A percentile compares a stretch with the other conserved stretches of the same genome.
Conservation (phyloP, 2,888 invertebrate genomes). For the Caprella mutica region DNA sequence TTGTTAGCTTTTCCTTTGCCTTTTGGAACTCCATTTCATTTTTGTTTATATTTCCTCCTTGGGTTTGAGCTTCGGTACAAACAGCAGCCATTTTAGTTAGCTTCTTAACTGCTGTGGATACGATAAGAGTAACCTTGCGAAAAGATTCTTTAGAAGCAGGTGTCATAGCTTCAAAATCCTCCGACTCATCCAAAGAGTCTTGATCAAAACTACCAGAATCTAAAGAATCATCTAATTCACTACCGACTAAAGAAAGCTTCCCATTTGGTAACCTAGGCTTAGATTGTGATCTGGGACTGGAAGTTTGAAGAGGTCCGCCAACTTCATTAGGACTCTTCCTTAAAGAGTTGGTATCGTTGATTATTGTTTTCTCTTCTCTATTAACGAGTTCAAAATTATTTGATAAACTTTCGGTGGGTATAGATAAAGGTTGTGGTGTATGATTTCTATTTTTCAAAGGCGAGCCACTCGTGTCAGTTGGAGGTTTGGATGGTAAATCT, state of each 20-base stretch:
- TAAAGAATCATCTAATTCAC: slow-evolving; percentile 32
- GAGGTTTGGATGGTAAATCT: no score
- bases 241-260: slow-evolving; percentile 15
- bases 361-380: no score
- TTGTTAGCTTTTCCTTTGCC: slow-evolving; percentile 61
- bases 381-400: no score
- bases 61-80: slow-evolving; percentile 59
- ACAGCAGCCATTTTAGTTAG: slow-evolving; percentile 47
- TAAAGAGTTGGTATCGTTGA: slow-evolving; percentile 1
- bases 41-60: slow-evolving; percentile 61
- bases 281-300: slow-evolving; percentile 33
- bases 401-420: no score
- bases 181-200: slow-evolving; percentile 35
- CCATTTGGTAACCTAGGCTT: slow-evolving; percentile 25
- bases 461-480: no score
- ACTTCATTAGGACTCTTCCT: slow-evolving; percentile 1
- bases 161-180: slow-evolving; percentile 30
- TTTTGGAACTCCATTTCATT: slow-evolving; percentile 56
- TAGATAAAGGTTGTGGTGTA: no score
- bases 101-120: slow-evolving; percentile 19
- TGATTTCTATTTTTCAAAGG: no score
- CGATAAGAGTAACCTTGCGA: slow-evolving; percentile 18
- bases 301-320: slow-evolving; percentile 33
- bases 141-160: slow-evolving; percentile 32
- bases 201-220: slow-evolving; percentile 36